Evolutionary conservation across 2,113 vertebrate species (phyloP), one percentile per base, ranked within the genome.

Genomic region (Larimichthys crocea): DNA sequence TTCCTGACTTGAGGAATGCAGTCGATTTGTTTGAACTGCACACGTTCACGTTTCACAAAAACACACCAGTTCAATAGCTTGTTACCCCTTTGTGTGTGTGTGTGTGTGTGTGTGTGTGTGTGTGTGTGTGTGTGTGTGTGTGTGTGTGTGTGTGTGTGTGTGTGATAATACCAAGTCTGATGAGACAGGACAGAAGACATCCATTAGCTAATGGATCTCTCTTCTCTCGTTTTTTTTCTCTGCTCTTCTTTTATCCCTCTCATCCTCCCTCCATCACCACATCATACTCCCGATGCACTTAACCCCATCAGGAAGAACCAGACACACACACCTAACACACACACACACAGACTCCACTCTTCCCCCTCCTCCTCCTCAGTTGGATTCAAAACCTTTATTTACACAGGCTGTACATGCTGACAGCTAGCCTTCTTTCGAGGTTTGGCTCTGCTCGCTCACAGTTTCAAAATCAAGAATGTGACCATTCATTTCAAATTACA

Each of bases 171-270:
- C 78, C 48, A 77, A 93, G 95, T 76, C 93, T 94, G 94, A 96
- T 89, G 90, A 96, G 94, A 95, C 84, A 82, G 82, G 84, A 93
- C 92, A 93, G 95, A 93, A 96, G 93, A 93, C 93, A 93, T 96
- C 96, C 96, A 98, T 98, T 97, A 98, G 96, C 97, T 98, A 97
- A 98, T 97, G 97, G 96, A 96, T 96, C 94, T 84, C 94, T 94
- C 92, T 90, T 93, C 77, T 82, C 44, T 82, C 26, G 8, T 68
- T 74, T 80, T 68, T 61, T 19, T 48, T 59, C 49, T 64, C 77
- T 55, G 69, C 40, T 84, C 70, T 83, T 88, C 91, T 86, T 88
- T 91, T 76, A 85, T 91, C 70, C 86, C 35, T 40, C 35, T 40
- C 35, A 40, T 40, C 11, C 44, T 46, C 44, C 12, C 80, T 88